Evolutionary conservation across 2,113 vertebrate species (phyloP), one percentile per base, ranked within the genome.

Genomic region (Empidonax alnorum): DNA sequence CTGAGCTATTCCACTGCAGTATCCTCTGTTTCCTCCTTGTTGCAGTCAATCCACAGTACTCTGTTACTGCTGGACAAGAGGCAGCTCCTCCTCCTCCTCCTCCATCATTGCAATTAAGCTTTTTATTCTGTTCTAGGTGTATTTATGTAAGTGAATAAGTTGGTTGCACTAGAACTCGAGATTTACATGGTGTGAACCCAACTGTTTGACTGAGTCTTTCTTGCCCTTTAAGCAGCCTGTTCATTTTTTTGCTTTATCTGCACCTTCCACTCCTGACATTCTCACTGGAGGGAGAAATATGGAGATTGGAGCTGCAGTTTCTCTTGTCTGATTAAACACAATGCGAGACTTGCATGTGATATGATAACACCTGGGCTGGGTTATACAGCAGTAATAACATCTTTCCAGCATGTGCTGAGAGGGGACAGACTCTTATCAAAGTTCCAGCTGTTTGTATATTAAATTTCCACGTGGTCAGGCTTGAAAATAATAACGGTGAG

Each of bases 301-400:
- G 22, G 67, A 67, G 58, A 41, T 42, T 19, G 25, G 80, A 68
- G 63, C 68, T 74, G 33, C 50, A 62, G 13, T 85, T 88, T 53
- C 52, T 81, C 49, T 75, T 58, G 74, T 92, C 69, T 87, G 88
- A 87, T 87, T 85, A 79, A 84, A 46, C 39, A 31, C 44, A 63
- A 33, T 35, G 74, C 14, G 37, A 81, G 82, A 52, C 53, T 81
- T 86, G 35, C 9, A 22, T 82, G 75, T 85, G 55, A 62, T 87
- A n/a, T 53, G 55, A 30, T 46, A 17, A 21, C 0, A 7, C 52
- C 46, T 72, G 53, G 72, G 21, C 46, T 87, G 42, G 79, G 33
- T 63, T 39, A 27, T 11, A 11, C n/a, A 82, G 71, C 66, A 72
- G 25, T 14, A 56, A 73, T 91, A 74, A 78, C n/a, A 46, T 7